Base-by-base conservation (phyloP, 2,113 vertebrate species). In the Sorex araneus region DNA sequence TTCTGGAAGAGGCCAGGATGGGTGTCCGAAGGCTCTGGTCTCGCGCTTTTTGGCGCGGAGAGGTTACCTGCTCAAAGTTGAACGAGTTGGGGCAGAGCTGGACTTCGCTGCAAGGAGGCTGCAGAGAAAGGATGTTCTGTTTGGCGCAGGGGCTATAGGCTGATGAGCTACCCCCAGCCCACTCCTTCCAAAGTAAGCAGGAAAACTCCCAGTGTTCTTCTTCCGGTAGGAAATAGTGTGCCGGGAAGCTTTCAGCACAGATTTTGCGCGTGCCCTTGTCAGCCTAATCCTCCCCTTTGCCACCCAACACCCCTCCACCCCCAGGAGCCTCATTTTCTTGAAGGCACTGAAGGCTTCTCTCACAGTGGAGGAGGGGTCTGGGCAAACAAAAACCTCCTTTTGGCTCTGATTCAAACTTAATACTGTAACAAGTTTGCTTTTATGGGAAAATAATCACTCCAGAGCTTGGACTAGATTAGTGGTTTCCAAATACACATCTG, bases 361-460 rank as follows among this genome's bases (percentile, higher is more conserved):
- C 7, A 40, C 70, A 71, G 40, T 4, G 0, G 25, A 43, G 63
- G 73, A n/a, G 43, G 74, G 84, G 50, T 91, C 92, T 87, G 43
- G 18, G 40, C 90, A 69, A 85, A 95, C 92, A 83, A 90, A 90
- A 93, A 82, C 27, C 60, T 79, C 21, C 10, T 88, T 90, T 54
- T 77, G 80, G 73, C 73, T 13, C 18, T 47, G 30, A 85, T 94
- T 85, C 75, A 70, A 57, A 88, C 40, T 80, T 93, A 85, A 57
- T 93, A 84, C 47, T 84, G 75, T 92, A 86, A 79, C 93, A 63
- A 64, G 76, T 2, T 30, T 66, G 8, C 27, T 21, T 66, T 66
- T 43, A 75, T 47, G 88, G 57, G 86, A 45, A 70, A 93, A 76
- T 67, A 73, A 60, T 90, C 75, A 79, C 75, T 82, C 1, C 60